Evolutionary conservation across 1,140 invertebrate genomes (phyloP), one percentile per base, ranked within the genome.

Genomic region (Pseudoatta argentina): DNA sequence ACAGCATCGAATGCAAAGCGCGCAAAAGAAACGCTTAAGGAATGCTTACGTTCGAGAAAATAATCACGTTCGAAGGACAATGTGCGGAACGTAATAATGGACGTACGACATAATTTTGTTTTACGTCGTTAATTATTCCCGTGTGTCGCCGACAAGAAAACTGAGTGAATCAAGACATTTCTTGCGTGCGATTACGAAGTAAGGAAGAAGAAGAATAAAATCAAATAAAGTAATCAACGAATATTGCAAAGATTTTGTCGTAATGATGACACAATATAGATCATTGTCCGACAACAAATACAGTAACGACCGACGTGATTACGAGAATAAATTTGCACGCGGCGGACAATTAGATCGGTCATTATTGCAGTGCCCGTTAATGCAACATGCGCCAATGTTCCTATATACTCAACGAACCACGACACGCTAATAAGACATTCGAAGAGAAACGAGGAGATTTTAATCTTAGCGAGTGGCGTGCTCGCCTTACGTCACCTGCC

Each of bases 401-500:
- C 34, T 21, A n/a, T 6, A 21, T 6, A 69, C 16, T 51, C 18
- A 44, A 30, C 27, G 64, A 8, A 7, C 53, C 44, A 10, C 48
- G 30, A 34, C 21, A 55, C 67, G 44, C 14, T 83, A 83, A 83
- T 75, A 51, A 39, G 55, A 75, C 30, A 30, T 34, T 71, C 16
- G 66, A 81, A 7, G 39, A 63, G 55, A 73, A 83, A 83, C 71
- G 57, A 83, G 69, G 24, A 61, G 55, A 83, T 83, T 83, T 83
- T 83, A 75, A 83, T 83, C 79, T 83, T 75, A 1, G 21, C 24
- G 34, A 73, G 66, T 57, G 44, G 14, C 30, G 14, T n/a, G 51
- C 24, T 12, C 67, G 55, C 34, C 12, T 82, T 55, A 39, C 44
- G 61, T 78, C 34, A 30, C 34, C 6, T 18, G 55, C 8, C 39